A percentile compares a stretch with the other conserved stretches of the same genome.
phyloP scores from a whole-genome alignment of 2,113 vertebrate genomes.

The Vidua macroura region DNA sequence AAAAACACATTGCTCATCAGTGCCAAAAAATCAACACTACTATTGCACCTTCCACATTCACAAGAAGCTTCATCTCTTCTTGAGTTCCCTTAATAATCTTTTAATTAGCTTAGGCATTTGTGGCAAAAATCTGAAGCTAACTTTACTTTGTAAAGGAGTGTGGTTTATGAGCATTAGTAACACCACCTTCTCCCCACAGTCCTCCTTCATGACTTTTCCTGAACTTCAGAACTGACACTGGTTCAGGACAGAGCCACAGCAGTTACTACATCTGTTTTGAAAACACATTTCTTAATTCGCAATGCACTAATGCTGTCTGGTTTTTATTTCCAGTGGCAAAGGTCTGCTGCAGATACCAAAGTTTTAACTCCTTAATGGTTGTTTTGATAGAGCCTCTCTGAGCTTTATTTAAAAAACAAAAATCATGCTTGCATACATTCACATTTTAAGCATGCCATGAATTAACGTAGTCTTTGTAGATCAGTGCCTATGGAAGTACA shows the following conservation, averaged over 20 bases:
- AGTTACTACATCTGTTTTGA: background rate
- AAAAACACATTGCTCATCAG: background rate
- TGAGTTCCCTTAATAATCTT: background rate
- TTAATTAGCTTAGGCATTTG: background rate
- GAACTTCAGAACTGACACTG: background rate
- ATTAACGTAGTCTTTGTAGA: background rate
- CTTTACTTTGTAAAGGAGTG: background rate
- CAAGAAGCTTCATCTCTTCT: background rate
- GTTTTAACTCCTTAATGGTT: background rate
- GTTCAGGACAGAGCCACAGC: background rate
- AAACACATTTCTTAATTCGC: background rate
- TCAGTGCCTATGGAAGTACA: background rate
- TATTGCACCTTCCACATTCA: fast-evolving
- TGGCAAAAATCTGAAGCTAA: background rate
- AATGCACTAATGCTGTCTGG: background rate
- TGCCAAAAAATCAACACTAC: background rate
- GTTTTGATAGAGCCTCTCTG: background rate
- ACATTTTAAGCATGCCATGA: background rate
- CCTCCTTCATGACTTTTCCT: background rate
- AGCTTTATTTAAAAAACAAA: background rate
- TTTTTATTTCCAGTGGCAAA: background rate
- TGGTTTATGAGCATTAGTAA: background rate
- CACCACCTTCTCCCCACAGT: background rate
- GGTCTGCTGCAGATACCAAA: background rate
- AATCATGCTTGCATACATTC: background rate